Conservation (phyloP, 2,888 invertebrate genomes). For the Muscina levida region DNA sequence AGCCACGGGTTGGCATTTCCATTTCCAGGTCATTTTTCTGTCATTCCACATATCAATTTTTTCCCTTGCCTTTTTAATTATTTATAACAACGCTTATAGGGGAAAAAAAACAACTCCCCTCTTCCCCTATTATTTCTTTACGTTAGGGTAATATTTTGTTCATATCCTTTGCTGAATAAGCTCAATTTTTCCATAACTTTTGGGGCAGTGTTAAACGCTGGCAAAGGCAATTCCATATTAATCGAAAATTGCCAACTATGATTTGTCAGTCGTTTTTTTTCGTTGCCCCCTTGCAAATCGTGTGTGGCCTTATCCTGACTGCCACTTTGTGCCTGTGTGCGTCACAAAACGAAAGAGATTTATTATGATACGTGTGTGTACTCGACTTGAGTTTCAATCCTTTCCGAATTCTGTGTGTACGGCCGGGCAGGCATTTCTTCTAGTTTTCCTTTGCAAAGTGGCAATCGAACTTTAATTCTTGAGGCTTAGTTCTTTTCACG, state of each 20-base stretch:
- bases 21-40: conserved; percentile 19
- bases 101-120: too few species aligned
- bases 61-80: conserved; percentile 18
- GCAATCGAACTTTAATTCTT: conserved; percentile 38
- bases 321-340: conserved; percentile 11
- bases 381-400: conserved; percentile 26
- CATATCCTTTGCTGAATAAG: conserved; percentile 2
- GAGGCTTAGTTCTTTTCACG: conserved; percentile 28
- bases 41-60: not conserved
- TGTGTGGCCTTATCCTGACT: conserved; percentile 10
- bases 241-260: conserved; percentile 45
- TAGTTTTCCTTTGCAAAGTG: conserved; percentile 25
- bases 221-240: conserved; percentile 28
- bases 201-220: conserved; percentile 18
- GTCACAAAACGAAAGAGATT: conserved; percentile 28
- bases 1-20: not conserved
- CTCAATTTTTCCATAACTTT: not conserved
- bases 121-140: too few species aligned
- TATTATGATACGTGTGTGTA: conserved; percentile 40
- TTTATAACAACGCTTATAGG: conserved; percentile 9
- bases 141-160: not conserved
- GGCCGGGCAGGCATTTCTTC: too few species aligned
- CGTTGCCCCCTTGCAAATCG: not conserved
- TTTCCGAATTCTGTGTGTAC: not conserved
- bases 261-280: conserved; percentile 35